A percentile compares a stretch with the other conserved stretches of the same genome.
Evolutionary conservation across 1,140 invertebrate genomes (phyloP).

Genomic region (Nasonia giraulti): DNA sequence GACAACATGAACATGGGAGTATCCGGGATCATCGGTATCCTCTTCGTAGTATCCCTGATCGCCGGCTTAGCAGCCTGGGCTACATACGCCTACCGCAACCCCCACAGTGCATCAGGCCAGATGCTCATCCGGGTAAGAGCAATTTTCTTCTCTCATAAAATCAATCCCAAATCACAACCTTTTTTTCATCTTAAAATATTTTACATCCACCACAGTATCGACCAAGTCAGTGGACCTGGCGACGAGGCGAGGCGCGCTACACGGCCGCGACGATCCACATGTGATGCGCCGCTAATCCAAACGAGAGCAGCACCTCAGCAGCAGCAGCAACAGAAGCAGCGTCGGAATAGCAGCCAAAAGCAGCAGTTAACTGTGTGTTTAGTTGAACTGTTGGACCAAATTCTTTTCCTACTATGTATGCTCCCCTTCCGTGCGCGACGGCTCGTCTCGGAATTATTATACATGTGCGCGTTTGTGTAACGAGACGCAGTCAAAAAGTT

Average conservation of each 20-base stretch:
- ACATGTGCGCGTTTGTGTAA: background rate
- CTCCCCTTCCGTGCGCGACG: background rate
- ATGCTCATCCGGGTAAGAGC: conserved; percentile 93
- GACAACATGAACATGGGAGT: conserved; percentile 71
- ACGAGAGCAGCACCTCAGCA: conserved; percentile 5
- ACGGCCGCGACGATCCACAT: conserved; percentile 95
- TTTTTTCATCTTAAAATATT: background rate
- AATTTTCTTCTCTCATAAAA: background rate
- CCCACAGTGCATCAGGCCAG: conserved; percentile 95
- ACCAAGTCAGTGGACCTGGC: conserved; percentile 93
- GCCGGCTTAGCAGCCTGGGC: conserved; percentile 83
- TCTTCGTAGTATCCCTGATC: conserved; percentile 78
- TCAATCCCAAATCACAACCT: conserved; percentile 31
- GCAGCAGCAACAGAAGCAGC: background rate
- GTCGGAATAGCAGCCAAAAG: conserved; percentile 1
- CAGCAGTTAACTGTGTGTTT: conserved; percentile 61
- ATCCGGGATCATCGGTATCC: conserved; percentile 80
- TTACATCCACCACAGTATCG: conserved; percentile 82
- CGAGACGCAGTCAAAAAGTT: background rate
- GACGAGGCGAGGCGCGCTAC: conserved; percentile 90
- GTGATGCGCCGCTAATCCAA: conserved; percentile 72
- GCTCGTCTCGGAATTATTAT: too few species aligned
- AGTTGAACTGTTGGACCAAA: conserved; percentile 66
- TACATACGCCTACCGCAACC: conserved; percentile 95
- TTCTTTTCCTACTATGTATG: conserved; percentile 65